These are phyloP conservation scores for human DNA, from an alignment of 2,113 vertebrate species.

Conservation along the genomic window DNA sequence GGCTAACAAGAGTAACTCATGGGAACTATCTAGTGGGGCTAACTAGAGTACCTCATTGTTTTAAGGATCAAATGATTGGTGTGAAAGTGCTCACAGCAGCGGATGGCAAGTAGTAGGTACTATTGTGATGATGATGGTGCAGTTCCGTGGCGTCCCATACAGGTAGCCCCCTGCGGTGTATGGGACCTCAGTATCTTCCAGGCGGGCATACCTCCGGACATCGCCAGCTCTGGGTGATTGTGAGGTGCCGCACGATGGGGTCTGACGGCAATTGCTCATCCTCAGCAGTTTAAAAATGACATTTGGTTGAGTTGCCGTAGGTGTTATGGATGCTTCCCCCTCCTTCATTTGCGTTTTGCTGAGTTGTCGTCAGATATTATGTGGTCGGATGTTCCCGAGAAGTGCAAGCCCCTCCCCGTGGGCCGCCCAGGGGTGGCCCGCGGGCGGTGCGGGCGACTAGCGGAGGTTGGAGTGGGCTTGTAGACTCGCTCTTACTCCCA, in stretches of 20 bases:
- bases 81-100: background rate
- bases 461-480: background rate
- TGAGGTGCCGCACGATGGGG: background rate
- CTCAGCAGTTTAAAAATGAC: conserved; percentile 48
- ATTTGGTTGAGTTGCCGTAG: conserved; percentile 44
- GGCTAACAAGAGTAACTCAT: background rate
- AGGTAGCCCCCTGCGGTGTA: background rate
- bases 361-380: conserved; percentile 7
- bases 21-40: background rate
- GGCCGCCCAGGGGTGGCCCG: background rate
- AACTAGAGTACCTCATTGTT: background rate
- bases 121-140: background rate
- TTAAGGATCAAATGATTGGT: background rate
- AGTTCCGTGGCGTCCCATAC: background rate
- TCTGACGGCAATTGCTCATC: conserved; percentile 40
- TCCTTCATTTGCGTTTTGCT: conserved; percentile 60
- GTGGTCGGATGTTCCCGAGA: background rate
- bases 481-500: background rate
- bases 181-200: background rate
- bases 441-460: background rate
- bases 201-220: background rate
- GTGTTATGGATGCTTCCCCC: conserved; percentile 43
- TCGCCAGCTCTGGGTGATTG: background rate
- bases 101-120: background rate
- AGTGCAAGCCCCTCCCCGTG: background rate